phyloP scores from a whole-genome alignment of 2,797 vertebrate species.

The Acestrorhynchus altus region DNA sequence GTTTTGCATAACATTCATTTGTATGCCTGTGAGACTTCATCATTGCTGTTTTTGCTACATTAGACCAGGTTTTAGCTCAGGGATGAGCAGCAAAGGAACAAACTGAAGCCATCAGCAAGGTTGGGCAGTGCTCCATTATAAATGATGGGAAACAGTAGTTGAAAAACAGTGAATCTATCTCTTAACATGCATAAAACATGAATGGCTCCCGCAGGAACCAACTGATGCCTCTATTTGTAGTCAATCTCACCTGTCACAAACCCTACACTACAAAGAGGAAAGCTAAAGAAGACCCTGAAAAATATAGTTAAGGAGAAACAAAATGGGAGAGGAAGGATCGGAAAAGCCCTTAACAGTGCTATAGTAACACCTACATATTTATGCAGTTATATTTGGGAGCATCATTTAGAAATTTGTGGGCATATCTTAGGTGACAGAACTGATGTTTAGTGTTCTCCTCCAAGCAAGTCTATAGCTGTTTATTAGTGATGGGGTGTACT shows the following conservation, averaged over 20 bases:
- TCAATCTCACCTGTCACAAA: not conserved
- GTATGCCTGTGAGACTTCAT: too few relatives aligned
- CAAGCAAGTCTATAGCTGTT: too few relatives aligned
- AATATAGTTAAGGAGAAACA: not conserved
- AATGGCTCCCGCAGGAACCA: not conserved
- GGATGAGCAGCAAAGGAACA: not conserved
- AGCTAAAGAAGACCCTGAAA: not conserved
- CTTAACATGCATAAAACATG: conserved; percentile 10
- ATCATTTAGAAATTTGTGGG: too few relatives aligned
- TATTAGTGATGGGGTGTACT: too few relatives aligned
- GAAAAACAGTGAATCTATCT: not conserved
- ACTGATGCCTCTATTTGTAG: conserved; percentile 16
- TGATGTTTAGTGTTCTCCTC: too few relatives aligned
- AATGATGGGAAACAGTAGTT: not conserved
- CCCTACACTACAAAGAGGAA: not conserved
- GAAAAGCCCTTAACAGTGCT: not conserved
- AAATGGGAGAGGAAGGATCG: too few relatives aligned
- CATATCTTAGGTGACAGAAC: too few relatives aligned
- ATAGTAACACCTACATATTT: not conserved
- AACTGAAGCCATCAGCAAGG: not conserved
- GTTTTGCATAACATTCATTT: too few relatives aligned
- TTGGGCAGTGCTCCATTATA: not conserved
- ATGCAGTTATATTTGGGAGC: too few relatives aligned
- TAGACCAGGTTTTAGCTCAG: not conserved
- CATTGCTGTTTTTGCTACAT: not conserved